Base-by-base conservation (phyloP, 2,113 vertebrate genomes). In the Symphodus melops region DNA sequence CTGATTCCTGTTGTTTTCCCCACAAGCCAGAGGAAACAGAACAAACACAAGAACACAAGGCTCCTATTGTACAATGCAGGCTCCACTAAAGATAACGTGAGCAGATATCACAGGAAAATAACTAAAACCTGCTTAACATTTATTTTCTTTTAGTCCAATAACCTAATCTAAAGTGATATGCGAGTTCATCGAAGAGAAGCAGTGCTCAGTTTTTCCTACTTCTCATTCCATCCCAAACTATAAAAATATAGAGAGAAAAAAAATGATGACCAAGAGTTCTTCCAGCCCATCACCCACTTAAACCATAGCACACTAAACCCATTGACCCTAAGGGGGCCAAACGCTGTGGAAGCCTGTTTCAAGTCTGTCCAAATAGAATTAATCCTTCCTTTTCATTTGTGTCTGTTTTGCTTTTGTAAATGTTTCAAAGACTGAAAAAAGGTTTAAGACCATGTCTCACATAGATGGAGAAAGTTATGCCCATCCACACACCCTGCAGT, bases 381-480 rank as follows among this genome's bases (percentile, higher is more conserved):
- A 75, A 88, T 86, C 78, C 77, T 46, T 76, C 75, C 66, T 77
- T 46, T 71, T 84, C 75, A 74, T 81, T 49, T 82, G 81, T 72
- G 70, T 86, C 73, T 76, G 20, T 87, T 86, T 88, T 82, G 61
- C 69, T 56, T 36, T 57, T 87, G 69, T 72, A 87, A 64, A 75
- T 58, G 28, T 87, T 86, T 86, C 72, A 82, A 74, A 63, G 77
- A 75, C 51, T n/a, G 60, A 20, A 36, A 25, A 55, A 46, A 69
- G 21, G 37, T 60, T 74, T 61, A 58, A 79, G 64, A 72, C 68
- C 64, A 33, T 17, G n/a, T 81, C 63, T 80, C 64, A 51, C 46
- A 71, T 82, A 89, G 68, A 89, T 82, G 86, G 83, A 75, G 78
- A 71, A 67, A 60, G 68, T 86, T 90, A 86, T 74, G 77, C 58